Evolutionary conservation across 2,113 vertebrate species (phyloP).

Genomic region (Ictalurus punctatus): DNA sequence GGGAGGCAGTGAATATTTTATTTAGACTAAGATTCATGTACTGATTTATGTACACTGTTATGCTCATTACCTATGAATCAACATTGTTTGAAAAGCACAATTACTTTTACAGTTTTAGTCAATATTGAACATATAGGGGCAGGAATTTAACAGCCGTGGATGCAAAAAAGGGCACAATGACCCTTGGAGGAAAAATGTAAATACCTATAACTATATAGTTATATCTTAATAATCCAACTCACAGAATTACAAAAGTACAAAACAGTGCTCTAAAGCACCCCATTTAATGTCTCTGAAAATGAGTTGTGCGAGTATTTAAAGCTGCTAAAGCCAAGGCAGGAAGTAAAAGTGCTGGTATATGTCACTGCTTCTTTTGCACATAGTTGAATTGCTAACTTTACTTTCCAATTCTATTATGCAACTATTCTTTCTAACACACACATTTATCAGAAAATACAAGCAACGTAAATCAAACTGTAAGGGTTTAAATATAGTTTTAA

Average conservation of each 20-base stretch:
- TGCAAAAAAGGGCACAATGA: background rate
- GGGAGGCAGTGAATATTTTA: background rate
- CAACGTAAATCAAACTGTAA: background rate
- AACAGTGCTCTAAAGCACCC: constrained; percentile 4
- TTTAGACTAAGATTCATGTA: background rate
- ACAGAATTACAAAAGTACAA: background rate
- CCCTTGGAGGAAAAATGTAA: background rate
- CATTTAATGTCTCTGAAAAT: background rate
- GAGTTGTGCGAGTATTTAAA: background rate
- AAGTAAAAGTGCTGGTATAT: background rate
- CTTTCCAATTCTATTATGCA: background rate
- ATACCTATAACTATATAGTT: background rate
- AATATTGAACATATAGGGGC: background rate
- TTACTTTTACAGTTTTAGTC: background rate
- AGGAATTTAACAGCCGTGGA: background rate
- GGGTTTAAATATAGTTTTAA: background rate
- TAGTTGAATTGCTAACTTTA: background rate
- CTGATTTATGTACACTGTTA: background rate
- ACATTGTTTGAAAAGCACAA: background rate
- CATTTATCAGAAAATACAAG: background rate
- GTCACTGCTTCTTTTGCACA: constrained; percentile 1
- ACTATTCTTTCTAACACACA: background rate
- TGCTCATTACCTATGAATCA: background rate
- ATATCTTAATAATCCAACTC: background rate
- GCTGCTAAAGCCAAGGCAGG: background rate